Conservation (phyloP, 2,797 vertebrate genomes). For the Cetoscarus ocellatus region DNA sequence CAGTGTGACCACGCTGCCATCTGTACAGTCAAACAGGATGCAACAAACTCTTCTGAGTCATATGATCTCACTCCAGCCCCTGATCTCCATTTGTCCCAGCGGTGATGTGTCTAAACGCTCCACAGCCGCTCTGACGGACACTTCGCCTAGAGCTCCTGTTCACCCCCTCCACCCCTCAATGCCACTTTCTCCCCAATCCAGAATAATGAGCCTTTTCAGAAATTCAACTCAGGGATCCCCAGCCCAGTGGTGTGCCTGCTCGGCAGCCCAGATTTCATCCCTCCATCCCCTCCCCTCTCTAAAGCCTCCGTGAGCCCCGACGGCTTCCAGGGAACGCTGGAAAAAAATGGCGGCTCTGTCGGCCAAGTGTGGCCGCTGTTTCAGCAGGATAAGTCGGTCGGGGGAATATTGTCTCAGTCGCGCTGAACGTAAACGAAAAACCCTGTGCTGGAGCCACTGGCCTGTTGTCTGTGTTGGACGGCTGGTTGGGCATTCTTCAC, state of each 20-base stretch:
- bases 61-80: conserved; percentile 64
- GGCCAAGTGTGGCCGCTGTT: conserved; percentile 81
- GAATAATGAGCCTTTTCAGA: conserved; percentile 81
- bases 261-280: conserved; percentile 66
- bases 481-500: conserved; percentile 74
- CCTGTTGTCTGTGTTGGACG: conserved; percentile 67
- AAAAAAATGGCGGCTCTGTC: conserved; percentile 68
- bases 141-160: conserved; percentile 71
- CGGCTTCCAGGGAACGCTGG: conserved; percentile 59
- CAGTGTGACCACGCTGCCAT: conserved; percentile 11
- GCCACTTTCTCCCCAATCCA: conserved; percentile 66
- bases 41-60: conserved; percentile 53
- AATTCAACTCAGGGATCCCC: conserved; percentile 77
- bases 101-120: conserved; percentile 79
- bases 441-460: conserved; percentile 61
- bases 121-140: conserved; percentile 76
- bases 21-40: conserved; percentile 36
- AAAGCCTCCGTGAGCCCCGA: conserved; percentile 70
- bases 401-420: conserved; percentile 73
- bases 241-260: conserved; percentile 67
- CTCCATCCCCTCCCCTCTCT: conserved; percentile 46
- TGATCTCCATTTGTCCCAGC: conserved; percentile 80
- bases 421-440: conserved; percentile 75
- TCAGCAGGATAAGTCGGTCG: conserved; percentile 80
- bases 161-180: conserved; percentile 73